These are phyloP conservation scores for Eilema caniola DNA, from an alignment of 2,888 invertebrate species.

Conservation along the genomic window DNA sequence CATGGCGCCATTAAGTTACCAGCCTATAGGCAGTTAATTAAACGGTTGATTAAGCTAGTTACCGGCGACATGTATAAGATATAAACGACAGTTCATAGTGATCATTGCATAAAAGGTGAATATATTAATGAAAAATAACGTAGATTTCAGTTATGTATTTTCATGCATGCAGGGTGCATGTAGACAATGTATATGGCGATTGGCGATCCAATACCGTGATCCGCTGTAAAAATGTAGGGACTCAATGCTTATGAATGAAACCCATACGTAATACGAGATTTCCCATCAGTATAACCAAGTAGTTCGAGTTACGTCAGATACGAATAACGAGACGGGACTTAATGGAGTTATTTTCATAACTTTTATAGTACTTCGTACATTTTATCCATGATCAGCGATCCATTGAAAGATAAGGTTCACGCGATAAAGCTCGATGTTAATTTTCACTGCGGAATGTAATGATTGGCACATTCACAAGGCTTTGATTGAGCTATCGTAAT, in stretches of 20 bases:
- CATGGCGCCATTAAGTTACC: no score
- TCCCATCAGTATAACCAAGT: neutral
- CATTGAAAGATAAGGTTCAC: slow-evolving; percentile 48
- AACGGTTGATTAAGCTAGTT: no score
- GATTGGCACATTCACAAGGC: slow-evolving; percentile 40
- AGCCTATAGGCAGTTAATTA: no score
- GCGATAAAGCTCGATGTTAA: slow-evolving; percentile 42
- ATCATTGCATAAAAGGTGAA: neutral
- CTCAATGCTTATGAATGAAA: neutral
- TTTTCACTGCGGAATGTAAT: slow-evolving; percentile 39
- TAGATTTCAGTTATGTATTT: neutral
- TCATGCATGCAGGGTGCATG: no score
- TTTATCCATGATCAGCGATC: slow-evolving; percentile 38
- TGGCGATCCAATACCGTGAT: no score
- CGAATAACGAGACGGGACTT: slow-evolving; percentile 22
- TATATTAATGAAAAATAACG: neutral
- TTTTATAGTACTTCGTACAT: slow-evolving; percentile 34
- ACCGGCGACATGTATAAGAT: neutral
- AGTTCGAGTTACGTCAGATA: slow-evolving; percentile 31
- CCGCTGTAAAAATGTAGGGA: no score
- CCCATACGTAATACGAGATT: neutral
- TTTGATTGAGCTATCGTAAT: slow-evolving; percentile 36
- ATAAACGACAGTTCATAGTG: neutral
- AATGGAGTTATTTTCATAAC: slow-evolving; percentile 40
- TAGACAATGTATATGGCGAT: no score